Percentiles rank a stretch among this genome's conserved stretches.
Conservation (phyloP, 1,140 invertebrate species). For the Gryon sp. region DNA sequence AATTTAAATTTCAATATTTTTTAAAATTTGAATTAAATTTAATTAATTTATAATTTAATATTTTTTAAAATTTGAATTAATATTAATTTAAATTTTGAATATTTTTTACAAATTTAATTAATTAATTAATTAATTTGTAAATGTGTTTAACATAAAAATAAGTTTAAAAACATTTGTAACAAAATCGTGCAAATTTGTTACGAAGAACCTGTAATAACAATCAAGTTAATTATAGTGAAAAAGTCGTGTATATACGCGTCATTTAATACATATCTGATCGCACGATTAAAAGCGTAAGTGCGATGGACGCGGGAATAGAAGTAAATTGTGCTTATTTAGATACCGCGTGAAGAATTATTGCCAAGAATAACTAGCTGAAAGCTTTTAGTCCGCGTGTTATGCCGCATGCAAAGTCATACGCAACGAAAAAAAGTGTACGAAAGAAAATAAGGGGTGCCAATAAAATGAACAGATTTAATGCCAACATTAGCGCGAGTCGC, state of each 20-base stretch:
- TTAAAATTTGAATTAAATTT: too few relatives aligned
- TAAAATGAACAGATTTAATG: conserved; percentile 51
- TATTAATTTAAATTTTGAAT: too few relatives aligned
- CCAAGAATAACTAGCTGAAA: conserved; percentile 69
- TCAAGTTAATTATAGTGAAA: conserved; percentile 59
- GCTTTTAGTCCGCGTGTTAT: conserved; percentile 59
- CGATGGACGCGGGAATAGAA: conserved; percentile 51
- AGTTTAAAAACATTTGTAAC: too few relatives aligned
- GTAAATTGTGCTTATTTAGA: conserved; percentile 70
- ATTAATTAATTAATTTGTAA: too few relatives aligned
- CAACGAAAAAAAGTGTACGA: conserved; percentile 42
- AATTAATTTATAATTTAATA: too few relatives aligned
- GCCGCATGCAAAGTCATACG: conserved; percentile 53
- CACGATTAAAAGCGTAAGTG: conserved; percentile 58
- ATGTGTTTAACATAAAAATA: too few relatives aligned
- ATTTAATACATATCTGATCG: conserved; percentile 64
- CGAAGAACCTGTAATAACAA: conserved; percentile 43
- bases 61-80: too few relatives aligned
- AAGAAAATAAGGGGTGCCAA: conserved; percentile 38
- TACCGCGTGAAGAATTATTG: conserved; percentile 64
- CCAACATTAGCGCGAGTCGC: conserved; percentile 21
- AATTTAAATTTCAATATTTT: too few relatives aligned
- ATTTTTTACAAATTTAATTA: too few relatives aligned
- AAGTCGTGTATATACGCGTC: conserved; percentile 41
- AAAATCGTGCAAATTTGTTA: conserved; percentile 9